phyloP scores from a whole-genome alignment of 2,888 invertebrate species.

The Laothoe populi region DNA sequence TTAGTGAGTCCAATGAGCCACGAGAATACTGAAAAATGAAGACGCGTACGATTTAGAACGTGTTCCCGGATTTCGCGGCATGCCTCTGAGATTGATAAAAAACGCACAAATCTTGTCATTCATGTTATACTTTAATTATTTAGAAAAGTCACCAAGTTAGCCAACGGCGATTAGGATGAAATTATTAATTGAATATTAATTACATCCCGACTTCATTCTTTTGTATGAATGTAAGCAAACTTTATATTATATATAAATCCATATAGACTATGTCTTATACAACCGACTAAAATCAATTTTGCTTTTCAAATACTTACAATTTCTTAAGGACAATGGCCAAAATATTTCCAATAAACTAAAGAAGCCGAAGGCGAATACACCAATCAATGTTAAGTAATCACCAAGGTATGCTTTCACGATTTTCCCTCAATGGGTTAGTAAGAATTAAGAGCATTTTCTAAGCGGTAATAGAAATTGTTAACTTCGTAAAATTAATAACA shows the following conservation, averaged over 20 bases:
- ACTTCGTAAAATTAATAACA: neutral
- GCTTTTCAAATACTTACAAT: neutral
- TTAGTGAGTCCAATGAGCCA: slow-evolving; percentile 15
- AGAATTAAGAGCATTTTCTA: neutral
- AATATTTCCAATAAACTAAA: neutral
- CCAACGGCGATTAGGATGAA: too few relatives aligned
- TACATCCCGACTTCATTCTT: too few relatives aligned
- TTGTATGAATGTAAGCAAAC: too few relatives aligned
- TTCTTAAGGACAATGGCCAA: neutral
- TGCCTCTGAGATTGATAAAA: neutral
- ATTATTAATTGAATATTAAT: too few relatives aligned
- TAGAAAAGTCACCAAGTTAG: too few relatives aligned
- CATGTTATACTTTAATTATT: too few relatives aligned
- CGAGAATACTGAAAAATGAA: slow-evolving; percentile 15
- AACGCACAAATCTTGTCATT: too few relatives aligned
- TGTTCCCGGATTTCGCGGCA: neutral
- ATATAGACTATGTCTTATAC: too few relatives aligned
- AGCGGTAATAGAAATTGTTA: neutral
- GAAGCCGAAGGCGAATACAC: neutral
- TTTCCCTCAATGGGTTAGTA: neutral
- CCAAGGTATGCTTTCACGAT: slow-evolving; percentile 1
- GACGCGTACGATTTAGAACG: slow-evolving; percentile 4
- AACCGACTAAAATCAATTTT: neutral
- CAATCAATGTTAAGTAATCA: slow-evolving; percentile 14
- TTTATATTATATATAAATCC: too few relatives aligned